These are phyloP conservation scores for Drosophila planitibia DNA, from an alignment of 2,888 invertebrate genomes.

Conservation along the genomic window DNA sequence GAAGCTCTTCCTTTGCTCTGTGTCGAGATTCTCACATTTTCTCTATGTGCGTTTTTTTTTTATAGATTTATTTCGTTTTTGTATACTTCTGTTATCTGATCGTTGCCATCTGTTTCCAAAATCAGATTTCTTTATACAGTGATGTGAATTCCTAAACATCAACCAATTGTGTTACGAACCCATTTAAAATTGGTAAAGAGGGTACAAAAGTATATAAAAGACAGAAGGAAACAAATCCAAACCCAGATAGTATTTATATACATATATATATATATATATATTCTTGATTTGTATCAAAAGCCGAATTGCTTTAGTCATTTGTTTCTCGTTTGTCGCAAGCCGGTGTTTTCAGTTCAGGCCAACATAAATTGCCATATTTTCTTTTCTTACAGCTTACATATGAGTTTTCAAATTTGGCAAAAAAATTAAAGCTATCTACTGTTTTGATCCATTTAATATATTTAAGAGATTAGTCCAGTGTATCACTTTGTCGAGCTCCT, in stretches of 20 bases:
- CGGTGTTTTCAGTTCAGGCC: neutral
- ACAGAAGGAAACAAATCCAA: neutral
- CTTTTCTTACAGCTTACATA: neutral
- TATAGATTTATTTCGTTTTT: neutral
- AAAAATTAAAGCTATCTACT: accelerated
- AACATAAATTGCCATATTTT: neutral
- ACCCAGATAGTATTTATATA: neutral
- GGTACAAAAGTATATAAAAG: neutral
- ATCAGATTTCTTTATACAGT: conserved; percentile 13
- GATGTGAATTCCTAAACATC: neutral
- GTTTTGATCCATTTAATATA: neutral
- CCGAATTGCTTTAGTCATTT: neutral
- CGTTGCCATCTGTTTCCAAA: conserved; percentile 29
- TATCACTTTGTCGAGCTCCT: neutral
- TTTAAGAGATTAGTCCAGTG: too few species aligned
- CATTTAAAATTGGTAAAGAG: neutral
- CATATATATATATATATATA: neutral
- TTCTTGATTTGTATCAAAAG: neutral
- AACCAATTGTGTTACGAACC: neutral
- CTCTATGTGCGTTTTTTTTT: neutral
- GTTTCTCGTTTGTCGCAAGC: too few species aligned
- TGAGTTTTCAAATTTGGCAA: neutral
- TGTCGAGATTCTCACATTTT: conserved; percentile 8
- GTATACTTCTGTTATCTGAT: conserved; percentile 16
- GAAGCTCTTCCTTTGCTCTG: conserved; percentile 14